A percentile compares a stretch with the other conserved stretches of the same genome.
phyloP scores from a whole-genome alignment of 2,888 invertebrate species.

The Resseliella maxima region DNA sequence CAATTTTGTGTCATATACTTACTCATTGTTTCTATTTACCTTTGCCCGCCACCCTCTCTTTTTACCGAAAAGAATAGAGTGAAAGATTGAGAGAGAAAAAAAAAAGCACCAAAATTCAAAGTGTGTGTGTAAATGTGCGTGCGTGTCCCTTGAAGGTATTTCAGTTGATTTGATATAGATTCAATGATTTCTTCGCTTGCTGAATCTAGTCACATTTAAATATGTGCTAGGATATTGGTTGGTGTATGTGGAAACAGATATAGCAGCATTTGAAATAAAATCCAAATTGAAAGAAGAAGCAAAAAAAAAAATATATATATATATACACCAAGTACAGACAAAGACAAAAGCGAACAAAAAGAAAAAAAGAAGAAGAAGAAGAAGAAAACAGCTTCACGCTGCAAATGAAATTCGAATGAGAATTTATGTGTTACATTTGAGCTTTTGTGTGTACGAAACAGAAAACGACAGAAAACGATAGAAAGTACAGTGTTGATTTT shows the following conservation, averaged over 20 bases:
- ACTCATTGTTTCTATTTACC: not conserved
- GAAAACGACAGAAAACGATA: not conserved
- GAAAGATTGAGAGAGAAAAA: too few species aligned
- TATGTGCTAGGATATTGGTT: constrained; percentile 20
- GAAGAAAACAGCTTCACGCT: not conserved
- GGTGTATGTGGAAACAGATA: constrained; percentile 14
- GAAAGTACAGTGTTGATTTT: constrained; percentile 23
- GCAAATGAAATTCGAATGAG: constrained; percentile 54
- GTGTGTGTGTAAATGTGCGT: constrained; percentile 10
- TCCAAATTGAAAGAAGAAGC: not conserved
- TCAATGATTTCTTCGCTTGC: constrained; percentile 14
- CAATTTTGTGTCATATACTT: constrained; percentile 36
- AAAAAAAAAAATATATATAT: not conserved
- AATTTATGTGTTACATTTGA: constrained; percentile 49
- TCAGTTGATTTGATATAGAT: constrained; percentile 49
- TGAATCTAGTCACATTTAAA: constrained; percentile 23
- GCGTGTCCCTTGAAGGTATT: constrained; percentile 51
- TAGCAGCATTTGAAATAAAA: not conserved
- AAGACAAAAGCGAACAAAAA: not conserved
- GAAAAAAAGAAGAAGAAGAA: not conserved
- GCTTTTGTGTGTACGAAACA: constrained; percentile 10
- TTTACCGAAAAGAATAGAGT: too few species aligned
- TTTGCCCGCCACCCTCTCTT: not conserved
- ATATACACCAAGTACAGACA: not conserved
- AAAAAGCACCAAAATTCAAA: not conserved